Conservation (phyloP, 1,140 invertebrate genomes). For the Oscheius sp. region DNA sequence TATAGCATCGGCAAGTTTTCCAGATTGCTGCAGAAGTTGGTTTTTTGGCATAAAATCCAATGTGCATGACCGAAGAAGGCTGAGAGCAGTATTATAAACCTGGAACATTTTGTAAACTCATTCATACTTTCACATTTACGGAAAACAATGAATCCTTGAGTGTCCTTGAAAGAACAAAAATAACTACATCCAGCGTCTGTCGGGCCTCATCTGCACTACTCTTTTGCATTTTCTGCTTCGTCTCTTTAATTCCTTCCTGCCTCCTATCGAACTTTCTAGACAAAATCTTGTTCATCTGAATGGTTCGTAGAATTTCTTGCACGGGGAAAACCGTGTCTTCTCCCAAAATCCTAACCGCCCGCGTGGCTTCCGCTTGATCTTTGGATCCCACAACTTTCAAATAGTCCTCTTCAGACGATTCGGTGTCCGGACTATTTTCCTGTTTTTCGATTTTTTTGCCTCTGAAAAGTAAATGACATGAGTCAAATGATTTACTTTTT, state of each 20-base stretch:
- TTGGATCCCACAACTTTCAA: conserved; percentile 28
- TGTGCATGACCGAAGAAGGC: no score
- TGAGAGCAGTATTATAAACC: conserved; percentile 31
- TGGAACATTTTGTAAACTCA: conserved; percentile 12
- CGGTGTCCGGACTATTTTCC: no score
- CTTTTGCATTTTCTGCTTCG: conserved; percentile 25
- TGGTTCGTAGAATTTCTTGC: not conserved
- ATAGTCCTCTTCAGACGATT: conserved; percentile 32
- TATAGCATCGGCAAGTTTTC: not conserved
- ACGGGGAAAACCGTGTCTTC: conserved; percentile 24
- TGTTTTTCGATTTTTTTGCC: no score
- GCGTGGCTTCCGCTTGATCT: conserved; percentile 24
- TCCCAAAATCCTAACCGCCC: conserved; percentile 29
- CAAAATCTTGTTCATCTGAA: conserved; percentile 40
- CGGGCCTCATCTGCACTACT: conserved; percentile 17
- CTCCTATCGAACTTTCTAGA: conserved; percentile 40
- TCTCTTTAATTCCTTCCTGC: conserved; percentile 21
- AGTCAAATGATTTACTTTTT: conserved; percentile 17
- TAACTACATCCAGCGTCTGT: conserved; percentile 23
- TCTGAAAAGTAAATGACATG: no score
- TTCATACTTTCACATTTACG: not conserved
- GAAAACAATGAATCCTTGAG: conserved; percentile 34
- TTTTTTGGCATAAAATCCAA: conserved; percentile 31
- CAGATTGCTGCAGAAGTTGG: conserved; percentile 29
- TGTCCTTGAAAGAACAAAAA: conserved; percentile 24